phyloP scores from a whole-genome alignment of 2,888 invertebrate species.

The Sarcophaga variegata region DNA sequence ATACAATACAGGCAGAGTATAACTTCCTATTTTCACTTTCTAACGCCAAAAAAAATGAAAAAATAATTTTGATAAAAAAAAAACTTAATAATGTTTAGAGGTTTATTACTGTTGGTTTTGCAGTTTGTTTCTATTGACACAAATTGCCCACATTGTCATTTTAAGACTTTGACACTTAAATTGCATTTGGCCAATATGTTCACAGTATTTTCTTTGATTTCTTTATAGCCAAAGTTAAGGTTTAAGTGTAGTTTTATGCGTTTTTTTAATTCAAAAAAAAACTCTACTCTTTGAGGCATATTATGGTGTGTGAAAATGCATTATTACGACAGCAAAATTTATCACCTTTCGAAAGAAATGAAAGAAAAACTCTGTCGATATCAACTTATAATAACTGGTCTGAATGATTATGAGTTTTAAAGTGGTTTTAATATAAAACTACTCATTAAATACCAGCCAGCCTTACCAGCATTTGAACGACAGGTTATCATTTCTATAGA shows the following conservation, averaged over 20 bases:
- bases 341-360: not conserved
- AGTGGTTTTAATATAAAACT: not conserved
- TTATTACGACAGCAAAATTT: conserved; percentile 4
- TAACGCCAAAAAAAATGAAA: conserved; percentile 49
- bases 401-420: not conserved
- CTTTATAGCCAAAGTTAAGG: conserved; percentile 1
- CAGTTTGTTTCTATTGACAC: conserved; percentile 51
- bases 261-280: not conserved
- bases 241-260: conserved; percentile 28
- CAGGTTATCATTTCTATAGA: not conserved
- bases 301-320: not conserved
- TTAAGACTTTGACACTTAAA: conserved; percentile 52
- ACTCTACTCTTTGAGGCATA: not conserved
- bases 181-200: conserved; percentile 1
- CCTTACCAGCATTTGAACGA: not conserved
- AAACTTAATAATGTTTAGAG: not conserved
- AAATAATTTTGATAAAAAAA: not conserved
- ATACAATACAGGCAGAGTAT: not conserved
- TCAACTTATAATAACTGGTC: not conserved
- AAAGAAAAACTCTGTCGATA: not conserved
- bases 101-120: not conserved
- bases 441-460: not conserved
- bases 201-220: not conserved
- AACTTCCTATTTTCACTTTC: conserved; percentile 69
- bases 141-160: conserved; percentile 57